A percentile compares a stretch with the other conserved stretches of the same genome.
phyloP scores from a whole-genome alignment of 2,888 invertebrate species.

The Dascillus cervinus region DNA sequence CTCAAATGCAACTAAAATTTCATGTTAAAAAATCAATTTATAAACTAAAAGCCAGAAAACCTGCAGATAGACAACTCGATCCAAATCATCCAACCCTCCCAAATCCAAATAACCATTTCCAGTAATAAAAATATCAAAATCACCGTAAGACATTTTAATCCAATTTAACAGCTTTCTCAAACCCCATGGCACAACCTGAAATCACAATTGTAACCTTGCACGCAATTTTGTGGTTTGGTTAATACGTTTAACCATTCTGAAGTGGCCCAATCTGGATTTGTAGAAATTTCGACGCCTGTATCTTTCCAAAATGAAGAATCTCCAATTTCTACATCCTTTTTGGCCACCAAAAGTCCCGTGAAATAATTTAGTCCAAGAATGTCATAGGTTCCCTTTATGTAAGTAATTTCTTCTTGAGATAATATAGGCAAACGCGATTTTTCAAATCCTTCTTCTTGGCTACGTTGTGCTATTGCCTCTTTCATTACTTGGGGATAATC shows the following conservation, averaged over 20 bases:
- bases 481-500: conserved; percentile 12
- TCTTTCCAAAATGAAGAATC: conserved; percentile 19
- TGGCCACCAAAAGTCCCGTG: conserved; percentile 26
- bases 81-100: conserved; percentile 43
- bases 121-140: conserved; percentile 48
- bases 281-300: conserved; percentile 8
- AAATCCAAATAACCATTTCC: conserved; percentile 51
- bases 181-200: conserved; percentile 46
- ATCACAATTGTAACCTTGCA: background rate
- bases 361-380: conserved; percentile 47
- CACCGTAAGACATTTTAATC: conserved; percentile 35
- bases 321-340: background rate
- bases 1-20: conserved; percentile 5
- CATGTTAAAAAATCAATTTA: background rate
- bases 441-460: conserved; percentile 9
- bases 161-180: conserved; percentile 49
- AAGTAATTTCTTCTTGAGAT: conserved; percentile 16
- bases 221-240: background rate
- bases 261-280: conserved; percentile 23
- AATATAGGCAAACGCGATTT: conserved; percentile 10
- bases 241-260: conserved; percentile 25
- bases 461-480: conserved; percentile 5
- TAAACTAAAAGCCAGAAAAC: no score
- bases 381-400: conserved; percentile 39
- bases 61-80: conserved; percentile 37